Conservation (phyloP, 1,140 invertebrate genomes). For the Drosophila kikkawai region DNA sequence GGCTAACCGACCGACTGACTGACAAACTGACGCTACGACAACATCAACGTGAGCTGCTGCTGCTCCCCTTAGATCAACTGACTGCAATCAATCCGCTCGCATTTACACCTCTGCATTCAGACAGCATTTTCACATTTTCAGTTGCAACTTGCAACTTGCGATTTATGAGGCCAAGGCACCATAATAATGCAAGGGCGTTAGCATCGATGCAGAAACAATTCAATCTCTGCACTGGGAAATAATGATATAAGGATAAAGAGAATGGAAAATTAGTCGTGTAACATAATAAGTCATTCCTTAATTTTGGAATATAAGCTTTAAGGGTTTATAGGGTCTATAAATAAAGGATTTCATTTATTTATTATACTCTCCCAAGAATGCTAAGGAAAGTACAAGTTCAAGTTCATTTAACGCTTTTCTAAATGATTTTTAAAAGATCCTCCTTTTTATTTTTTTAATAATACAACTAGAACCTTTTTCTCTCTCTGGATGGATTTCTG, state of each 20-base stretch:
- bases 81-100: slow-evolving; percentile 73
- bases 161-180: slow-evolving; percentile 78
- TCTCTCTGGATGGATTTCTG: slow-evolving; percentile 17
- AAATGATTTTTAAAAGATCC: no score
- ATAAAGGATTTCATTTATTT: no score
- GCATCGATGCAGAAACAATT: slow-evolving; percentile 74
- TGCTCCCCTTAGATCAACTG: slow-evolving; percentile 55
- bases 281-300: no score
- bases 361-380: no score
- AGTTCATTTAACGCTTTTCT: no score
- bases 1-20: slow-evolving; percentile 11
- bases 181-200: slow-evolving; percentile 70
- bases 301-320: no score
- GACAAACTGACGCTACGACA: slow-evolving; percentile 3
- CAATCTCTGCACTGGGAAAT: slow-evolving; percentile 10
- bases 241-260: no score
- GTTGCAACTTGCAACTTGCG: slow-evolving; percentile 11
- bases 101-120: slow-evolving; percentile 66
- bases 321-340: no score
- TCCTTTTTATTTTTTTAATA: no score
- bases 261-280: no score
- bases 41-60: slow-evolving; percentile 12
- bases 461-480: not conserved
- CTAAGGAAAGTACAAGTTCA: no score
- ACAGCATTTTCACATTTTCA: slow-evolving; percentile 20